Base-by-base conservation (phyloP, 2,113 vertebrate species). In the Clarias gariepinus region DNA sequence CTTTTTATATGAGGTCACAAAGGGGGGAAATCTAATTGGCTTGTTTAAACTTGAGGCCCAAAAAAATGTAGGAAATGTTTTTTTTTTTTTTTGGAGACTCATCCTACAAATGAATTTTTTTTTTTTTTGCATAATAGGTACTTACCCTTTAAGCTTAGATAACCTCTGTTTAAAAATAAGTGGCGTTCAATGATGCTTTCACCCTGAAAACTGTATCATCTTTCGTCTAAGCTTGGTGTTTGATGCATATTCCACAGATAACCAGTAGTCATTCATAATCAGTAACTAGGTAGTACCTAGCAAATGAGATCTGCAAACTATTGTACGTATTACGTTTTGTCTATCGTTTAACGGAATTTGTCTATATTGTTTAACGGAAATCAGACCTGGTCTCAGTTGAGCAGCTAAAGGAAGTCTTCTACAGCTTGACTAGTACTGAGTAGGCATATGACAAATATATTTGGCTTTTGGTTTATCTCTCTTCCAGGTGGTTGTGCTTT, bases 401-500 rank as follows among this genome's bases (percentile, higher is more conserved):
- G 30, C 23, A 23, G 76, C 25, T 85, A 33, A 25, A 6, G n/a
- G 74, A 30, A 47, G 28, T 28, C 68, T 52, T 36, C 15, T 66
- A 28, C n/a, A 73, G 33, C 15, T 60, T 60, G 53, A 71, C 41
- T 81, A 71, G 52, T 86, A 18, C 76, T 57, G 55, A 30, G 16
- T 47, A 9, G 15, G 74, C 77, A 84, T 82, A 25, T 87, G 81
- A 80, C 57, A 25, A 36, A 23, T 33, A 33, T 76, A 28, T 81
- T 76, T 81, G 66, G 66, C 41, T 23, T 47, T 66, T 53, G 47
- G 18, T 68, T 78, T 81, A 60, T 11, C 28, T 52, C 47, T 77
- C 66, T 86, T 69, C 47, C 73, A 69, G 60, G 84, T 73, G 78
- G 23, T 85, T 85, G n/a, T 84, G 57, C 60, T 81, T 87, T 58